A percentile compares a stretch with the other conserved stretches of the same genome.
These are phyloP conservation scores for Cistogaster globosa DNA, from an alignment of 2,888 invertebrate genomes.

Conservation along the genomic window DNA sequence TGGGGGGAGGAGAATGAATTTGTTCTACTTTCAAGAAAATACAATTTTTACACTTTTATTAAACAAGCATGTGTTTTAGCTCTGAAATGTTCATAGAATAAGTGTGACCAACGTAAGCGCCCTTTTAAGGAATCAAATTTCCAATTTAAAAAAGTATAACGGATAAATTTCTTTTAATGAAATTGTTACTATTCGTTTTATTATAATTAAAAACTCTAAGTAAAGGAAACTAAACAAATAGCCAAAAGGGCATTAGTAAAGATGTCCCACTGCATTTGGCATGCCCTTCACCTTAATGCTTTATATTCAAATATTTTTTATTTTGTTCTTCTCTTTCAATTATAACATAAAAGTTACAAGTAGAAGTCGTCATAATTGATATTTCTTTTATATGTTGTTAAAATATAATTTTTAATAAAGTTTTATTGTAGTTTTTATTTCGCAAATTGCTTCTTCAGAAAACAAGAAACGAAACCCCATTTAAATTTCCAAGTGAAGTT, in stretches of 20 bases:
- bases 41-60: slow-evolving; percentile 49
- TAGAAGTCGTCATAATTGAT: too few relatives aligned
- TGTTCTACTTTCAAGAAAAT: slow-evolving; percentile 43
- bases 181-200: slow-evolving; percentile 1
- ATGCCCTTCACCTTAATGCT: too few relatives aligned
- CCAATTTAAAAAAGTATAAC: slow-evolving; percentile 77
- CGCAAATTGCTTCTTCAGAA: too few relatives aligned
- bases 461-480: too few relatives aligned
- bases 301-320: too few relatives aligned
- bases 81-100: slow-evolving; percentile 59
- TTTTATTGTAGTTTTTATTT: too few relatives aligned
- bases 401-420: too few relatives aligned
- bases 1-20: slow-evolving; percentile 30
- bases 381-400: too few relatives aligned
- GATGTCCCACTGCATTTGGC: too few relatives aligned
- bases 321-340: too few relatives aligned
- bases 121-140: slow-evolving; percentile 78
- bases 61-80: slow-evolving; percentile 16
- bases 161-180: slow-evolving; percentile 4
- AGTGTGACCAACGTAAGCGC: slow-evolving; percentile 78
- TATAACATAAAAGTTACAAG: too few relatives aligned
- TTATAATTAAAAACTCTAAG: slow-evolving; percentile 3
- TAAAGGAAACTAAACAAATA: not conserved
- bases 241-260: not conserved
- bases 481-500: too few relatives aligned